Percentiles rank a stretch among this genome's conserved stretches.
phyloP scores from a whole-genome alignment of 2,113 vertebrate species.

The Oncorhynchus masou region DNA sequence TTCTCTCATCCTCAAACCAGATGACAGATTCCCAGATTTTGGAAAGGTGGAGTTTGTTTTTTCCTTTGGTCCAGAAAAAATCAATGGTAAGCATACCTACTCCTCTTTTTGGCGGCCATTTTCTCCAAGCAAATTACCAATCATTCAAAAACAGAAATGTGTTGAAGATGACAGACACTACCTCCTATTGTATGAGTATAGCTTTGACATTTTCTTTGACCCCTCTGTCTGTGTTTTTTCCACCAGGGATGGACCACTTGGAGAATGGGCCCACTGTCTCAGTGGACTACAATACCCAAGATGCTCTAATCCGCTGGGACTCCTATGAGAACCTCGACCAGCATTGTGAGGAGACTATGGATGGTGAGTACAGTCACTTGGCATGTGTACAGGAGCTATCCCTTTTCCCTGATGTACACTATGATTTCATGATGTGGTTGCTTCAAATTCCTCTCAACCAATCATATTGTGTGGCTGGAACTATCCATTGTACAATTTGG shows the following conservation, averaged over 20 bases:
- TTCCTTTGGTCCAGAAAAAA: conserved; percentile 96
- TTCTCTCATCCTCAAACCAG: conserved; percentile 66
- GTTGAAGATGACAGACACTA: no score
- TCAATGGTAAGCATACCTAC: conserved; percentile 81
- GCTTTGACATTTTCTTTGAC: conserved; percentile 16
- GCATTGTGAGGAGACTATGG: conserved; percentile 80
- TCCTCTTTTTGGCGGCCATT: background rate
- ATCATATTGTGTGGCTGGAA: no score
- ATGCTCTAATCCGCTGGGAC: conserved; percentile 95
- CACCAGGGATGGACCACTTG: conserved; percentile 88
- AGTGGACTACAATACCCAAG: conserved; percentile 95
- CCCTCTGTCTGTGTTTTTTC: conserved; percentile 1
- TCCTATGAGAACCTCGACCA: conserved; percentile 93
- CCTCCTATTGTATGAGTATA: no score
- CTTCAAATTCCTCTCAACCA: no score
- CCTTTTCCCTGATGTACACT: no score
- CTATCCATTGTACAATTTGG: no score
- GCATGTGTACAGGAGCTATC: background rate
- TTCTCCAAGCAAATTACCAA: no score
- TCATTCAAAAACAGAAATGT: no score
- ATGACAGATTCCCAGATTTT: conserved; percentile 94
- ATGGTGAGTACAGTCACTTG: conserved; percentile 72
- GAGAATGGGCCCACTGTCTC: conserved; percentile 94
- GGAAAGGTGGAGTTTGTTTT: conserved; percentile 98
- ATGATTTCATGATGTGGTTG: no score